phyloP scores from a whole-genome alignment of 35 echinoderm and acorn worm genomes.

The Strongylocentrotus purpuratus region DNA sequence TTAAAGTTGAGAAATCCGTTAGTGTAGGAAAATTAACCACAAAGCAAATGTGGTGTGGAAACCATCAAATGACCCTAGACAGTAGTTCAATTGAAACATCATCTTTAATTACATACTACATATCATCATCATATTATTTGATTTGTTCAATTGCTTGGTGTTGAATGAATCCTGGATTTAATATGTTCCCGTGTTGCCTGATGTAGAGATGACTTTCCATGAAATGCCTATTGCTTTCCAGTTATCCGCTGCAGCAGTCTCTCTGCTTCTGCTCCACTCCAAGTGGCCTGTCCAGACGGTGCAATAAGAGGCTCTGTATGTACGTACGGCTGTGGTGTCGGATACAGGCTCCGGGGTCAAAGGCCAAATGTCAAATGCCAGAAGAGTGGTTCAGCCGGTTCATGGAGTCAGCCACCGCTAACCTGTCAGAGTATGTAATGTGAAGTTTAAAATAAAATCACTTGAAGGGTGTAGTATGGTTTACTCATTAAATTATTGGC shows the following conservation, averaged over 20 bases:
- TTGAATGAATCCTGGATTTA: not conserved
- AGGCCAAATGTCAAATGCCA: not conserved
- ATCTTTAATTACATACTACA: too few species aligned
- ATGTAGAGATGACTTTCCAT: too few species aligned
- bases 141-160: too few species aligned
- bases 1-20: too few species aligned
- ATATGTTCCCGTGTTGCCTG: not conserved
- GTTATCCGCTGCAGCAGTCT: not conserved
- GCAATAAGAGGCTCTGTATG: slow-evolving; percentile 3
- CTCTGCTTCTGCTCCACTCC: slow-evolving; percentile 10
- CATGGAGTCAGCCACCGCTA: not conserved
- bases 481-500: too few species aligned
- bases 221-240: not conserved
- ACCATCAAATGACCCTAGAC: too few species aligned
- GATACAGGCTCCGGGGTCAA: slow-evolving; percentile 26
- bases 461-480: too few species aligned
- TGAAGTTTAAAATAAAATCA: not conserved
- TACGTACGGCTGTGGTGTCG: not conserved
- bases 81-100: too few species aligned
- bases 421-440: slow-evolving; percentile 29
- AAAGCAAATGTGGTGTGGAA: too few species aligned
- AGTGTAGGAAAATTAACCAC: too few species aligned
- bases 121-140: too few species aligned
- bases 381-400: slow-evolving; percentile 3
- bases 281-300: slow-evolving; percentile 32